phyloP scores from a whole-genome alignment of 1,140 invertebrate species.

The Aleiodes sp. region DNA sequence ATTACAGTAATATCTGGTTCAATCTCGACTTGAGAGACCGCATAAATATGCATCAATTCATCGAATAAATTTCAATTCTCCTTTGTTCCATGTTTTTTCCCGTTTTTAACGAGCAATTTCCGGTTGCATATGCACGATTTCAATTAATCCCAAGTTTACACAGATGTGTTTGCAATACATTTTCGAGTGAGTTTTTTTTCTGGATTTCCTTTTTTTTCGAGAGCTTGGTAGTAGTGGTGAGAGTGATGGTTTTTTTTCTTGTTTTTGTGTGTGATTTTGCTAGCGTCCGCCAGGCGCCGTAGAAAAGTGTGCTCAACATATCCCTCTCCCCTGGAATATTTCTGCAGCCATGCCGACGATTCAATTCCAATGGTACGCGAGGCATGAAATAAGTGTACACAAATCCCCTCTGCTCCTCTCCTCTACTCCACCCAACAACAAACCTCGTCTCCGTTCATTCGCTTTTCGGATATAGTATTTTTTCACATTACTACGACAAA shows the following conservation, averaged over 20 bases:
- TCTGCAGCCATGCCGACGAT: constrained; percentile 35
- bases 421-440: neutral
- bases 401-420: constrained; percentile 31
- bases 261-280: constrained; percentile 2
- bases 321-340: constrained; percentile 23
- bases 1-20: too few species aligned
- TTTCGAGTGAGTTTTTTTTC: neutral
- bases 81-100: too few species aligned
- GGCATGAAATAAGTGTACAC: constrained; percentile 50
- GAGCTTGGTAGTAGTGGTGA: too few species aligned
- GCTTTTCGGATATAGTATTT: constrained; percentile 26
- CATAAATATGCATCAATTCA: too few species aligned
- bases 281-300: constrained; percentile 8
- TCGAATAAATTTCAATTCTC: too few species aligned
- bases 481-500: constrained; percentile 42
- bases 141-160: constrained; percentile 8
- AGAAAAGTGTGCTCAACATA: constrained; percentile 47
- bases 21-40: too few species aligned
- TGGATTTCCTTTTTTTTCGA: too few species aligned
- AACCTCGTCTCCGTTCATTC: constrained; percentile 15
- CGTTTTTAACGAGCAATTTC: neutral
- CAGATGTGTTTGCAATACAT: constrained; percentile 2
- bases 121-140: neutral
- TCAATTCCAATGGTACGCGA: constrained; percentile 47
- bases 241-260: neutral